A percentile compares a stretch with the other conserved stretches of the same genome.
Conservation (phyloP, 2,113 vertebrate species). For the Eidolon helvum region DNA sequence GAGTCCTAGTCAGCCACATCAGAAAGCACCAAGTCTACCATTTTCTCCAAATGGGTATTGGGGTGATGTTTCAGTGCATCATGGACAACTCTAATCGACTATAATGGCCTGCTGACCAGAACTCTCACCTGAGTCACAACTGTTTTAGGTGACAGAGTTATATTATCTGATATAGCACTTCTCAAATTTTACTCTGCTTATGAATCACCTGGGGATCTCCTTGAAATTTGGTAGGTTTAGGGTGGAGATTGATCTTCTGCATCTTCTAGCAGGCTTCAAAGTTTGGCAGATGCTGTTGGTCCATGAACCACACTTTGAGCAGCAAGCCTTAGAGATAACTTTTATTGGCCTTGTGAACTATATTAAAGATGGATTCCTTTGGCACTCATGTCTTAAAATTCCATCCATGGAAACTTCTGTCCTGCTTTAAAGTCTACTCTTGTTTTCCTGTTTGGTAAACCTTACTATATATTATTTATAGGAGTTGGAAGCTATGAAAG, state of each 20-base stretch:
- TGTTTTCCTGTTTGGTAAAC: constrained; percentile 10
- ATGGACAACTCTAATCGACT: background rate
- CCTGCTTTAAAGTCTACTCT: background rate
- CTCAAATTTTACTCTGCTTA: background rate
- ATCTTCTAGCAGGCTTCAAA: background rate
- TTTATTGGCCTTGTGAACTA: background rate
- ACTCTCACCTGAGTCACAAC: too few relatives aligned
- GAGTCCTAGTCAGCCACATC: background rate
- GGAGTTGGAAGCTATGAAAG: background rate
- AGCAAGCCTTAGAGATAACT: background rate
- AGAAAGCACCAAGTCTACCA: background rate
- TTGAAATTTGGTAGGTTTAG: background rate
- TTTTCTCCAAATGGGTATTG: background rate
- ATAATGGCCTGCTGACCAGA: background rate
- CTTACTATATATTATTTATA: background rate
- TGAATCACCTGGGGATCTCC: background rate
- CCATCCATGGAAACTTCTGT: background rate
- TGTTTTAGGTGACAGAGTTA: background rate
- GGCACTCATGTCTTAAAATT: background rate
- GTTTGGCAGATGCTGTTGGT: background rate
- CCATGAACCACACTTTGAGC: background rate
- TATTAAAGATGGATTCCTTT: background rate
- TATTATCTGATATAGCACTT: background rate
- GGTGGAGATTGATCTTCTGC: background rate
- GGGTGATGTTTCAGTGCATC: background rate